These are phyloP conservation scores for Pterocles orientalis DNA, from an alignment of 2,113 vertebrate genomes.

Conservation along the genomic window DNA sequence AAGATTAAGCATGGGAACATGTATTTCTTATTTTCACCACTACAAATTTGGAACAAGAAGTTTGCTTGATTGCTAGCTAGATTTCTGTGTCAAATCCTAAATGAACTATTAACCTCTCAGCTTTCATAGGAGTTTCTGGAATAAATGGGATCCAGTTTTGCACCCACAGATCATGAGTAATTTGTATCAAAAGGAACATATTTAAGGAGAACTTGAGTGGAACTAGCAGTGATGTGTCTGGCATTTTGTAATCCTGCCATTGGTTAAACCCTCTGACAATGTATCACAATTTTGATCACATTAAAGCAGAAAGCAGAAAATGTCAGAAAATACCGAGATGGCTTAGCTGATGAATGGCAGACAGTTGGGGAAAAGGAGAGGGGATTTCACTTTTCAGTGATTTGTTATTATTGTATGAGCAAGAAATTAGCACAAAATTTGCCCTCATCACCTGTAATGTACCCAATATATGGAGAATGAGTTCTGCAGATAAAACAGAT, in stretches of 20 bases:
- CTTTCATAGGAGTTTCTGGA: background rate
- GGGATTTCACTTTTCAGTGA: background rate
- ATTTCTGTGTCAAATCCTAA: background rate
- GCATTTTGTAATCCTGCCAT: constrained; percentile 36
- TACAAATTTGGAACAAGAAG: background rate
- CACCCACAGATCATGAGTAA: background rate
- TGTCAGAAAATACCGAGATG: background rate
- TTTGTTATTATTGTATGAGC: background rate
- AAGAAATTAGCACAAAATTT: background rate
- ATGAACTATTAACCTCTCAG: background rate
- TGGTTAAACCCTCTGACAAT: constrained; percentile 35
- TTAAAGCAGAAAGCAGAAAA: constrained; percentile 18
- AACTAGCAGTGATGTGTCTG: constrained; percentile 2
- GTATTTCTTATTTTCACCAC: background rate
- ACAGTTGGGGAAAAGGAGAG: background rate
- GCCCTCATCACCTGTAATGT: background rate
- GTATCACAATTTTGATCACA: constrained; percentile 9
- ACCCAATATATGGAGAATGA: background rate
- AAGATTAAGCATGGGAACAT: background rate
- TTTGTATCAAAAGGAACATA: constrained; percentile 21
- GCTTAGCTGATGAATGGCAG: background rate
- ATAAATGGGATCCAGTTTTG: background rate
- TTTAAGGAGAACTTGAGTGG: background rate
- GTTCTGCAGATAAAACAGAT: background rate
- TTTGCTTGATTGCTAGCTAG: background rate